Evolutionary conservation across 1,140 invertebrate species (phyloP), one percentile per base, ranked within the genome.

Genomic region (Drosophila chauvacae): DNA sequence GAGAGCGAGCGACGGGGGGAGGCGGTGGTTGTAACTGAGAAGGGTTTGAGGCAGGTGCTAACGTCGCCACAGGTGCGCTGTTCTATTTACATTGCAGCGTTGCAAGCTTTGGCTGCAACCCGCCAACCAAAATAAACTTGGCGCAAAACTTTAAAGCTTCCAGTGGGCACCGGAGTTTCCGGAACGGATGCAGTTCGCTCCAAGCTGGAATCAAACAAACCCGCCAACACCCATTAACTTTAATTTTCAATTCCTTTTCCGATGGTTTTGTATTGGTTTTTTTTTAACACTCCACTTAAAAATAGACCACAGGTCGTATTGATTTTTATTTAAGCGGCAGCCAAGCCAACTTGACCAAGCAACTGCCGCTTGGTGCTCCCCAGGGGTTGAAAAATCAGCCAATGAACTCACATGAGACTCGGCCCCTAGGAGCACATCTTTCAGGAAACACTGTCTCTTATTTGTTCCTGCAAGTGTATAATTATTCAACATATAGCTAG

Each of bases 221-320:
- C 44, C 20, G 44, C 4, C 20, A 23, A 47, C 45, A 45, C 45
- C 33, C 20, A 55, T 55, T 37, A 39, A 20, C 58, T 35, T 50
- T 37, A 41, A 16, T 58, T 53, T 41, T 35, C 20, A 56, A 77
- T 77, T 63, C n/a, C 33, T n/a, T n/a, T n/a, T n/a, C 33, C 48
- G 0, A 39, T 11, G 33, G 26, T 65, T 48, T 70, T 23, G 26
- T 30, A 7, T n/a, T 28, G 14, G 7, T 7, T 50, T 78, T 56
- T 58, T 28, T 42, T 20, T 2, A 45, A 47, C 60, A 50, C 35
- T 48, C 16, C 35, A 20, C 48, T 37, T 41, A 30, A 85, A 85
- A 85, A 85, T 85, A 85, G 72, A 66, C 62, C 39, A 26, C 44
- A 45, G 41, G 55, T 20, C 44, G 47, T 77, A 85, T 85, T 66